Percentiles rank a stretch among this genome's conserved stretches.
phyloP scores from a whole-genome alignment of 2,113 vertebrate genomes.

The Platysternon megacephalum region DNA sequence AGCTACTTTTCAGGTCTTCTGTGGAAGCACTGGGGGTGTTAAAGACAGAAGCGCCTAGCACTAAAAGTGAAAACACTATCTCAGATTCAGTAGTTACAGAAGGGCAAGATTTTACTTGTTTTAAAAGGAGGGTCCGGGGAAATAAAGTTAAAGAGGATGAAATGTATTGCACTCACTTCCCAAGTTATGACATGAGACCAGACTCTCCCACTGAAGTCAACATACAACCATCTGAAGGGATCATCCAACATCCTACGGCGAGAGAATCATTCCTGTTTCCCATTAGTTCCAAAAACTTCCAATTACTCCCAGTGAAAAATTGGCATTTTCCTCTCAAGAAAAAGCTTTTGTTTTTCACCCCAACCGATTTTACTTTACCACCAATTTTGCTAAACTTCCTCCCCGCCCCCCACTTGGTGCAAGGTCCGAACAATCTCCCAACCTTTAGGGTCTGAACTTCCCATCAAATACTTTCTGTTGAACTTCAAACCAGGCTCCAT shows the following conservation, averaged over 20 bases:
- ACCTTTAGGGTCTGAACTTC: background rate
- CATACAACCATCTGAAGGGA: background rate
- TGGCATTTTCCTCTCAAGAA: background rate
- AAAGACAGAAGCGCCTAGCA: background rate
- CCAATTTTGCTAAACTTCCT: background rate
- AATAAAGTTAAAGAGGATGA: background rate
- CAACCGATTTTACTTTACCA: conserved; percentile 7
- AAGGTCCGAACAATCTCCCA: background rate
- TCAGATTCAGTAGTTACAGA: background rate
- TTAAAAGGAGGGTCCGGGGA: background rate
- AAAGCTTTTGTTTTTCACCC: background rate
- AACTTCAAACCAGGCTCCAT: background rate
- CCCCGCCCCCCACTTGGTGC: background rate
- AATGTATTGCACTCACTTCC: background rate
- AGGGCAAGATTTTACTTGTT: background rate
- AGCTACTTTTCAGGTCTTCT: background rate
- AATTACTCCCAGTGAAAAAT: background rate
- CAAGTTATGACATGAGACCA: background rate
- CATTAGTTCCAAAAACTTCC: background rate
- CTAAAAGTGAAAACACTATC: background rate
- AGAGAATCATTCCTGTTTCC: background rate
- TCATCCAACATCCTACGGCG: background rate
- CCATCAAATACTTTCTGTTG: background rate
- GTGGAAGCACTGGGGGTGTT: background rate
- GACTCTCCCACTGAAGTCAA: background rate